Base-by-base conservation (phyloP, 2,888 invertebrate species). In the Gasteruption jaculator region DNA sequence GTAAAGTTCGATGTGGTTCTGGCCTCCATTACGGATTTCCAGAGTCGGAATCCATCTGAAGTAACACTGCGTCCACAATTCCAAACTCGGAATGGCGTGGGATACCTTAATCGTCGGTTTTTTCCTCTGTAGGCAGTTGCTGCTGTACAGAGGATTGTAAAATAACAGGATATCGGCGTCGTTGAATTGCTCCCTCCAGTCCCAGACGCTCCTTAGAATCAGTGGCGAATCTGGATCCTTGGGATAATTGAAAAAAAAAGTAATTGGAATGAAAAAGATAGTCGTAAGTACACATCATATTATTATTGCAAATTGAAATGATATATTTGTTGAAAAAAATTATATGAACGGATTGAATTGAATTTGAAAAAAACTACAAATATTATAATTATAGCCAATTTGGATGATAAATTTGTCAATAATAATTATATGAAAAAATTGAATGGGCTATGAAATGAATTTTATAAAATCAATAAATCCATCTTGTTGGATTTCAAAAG, bases 61-160 rank as follows among this genome's bases (percentile, higher is more conserved):
- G 73, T 91, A 94, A 73, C 91, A 92, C 69, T 89, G 90, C 43
- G 82, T 75, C 93, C 93, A 94, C 29, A 93, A 70, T 48, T 85
- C 82, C 53, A 86, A 66, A 40, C 75, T 75, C 4, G 79, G 70
- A 46, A 85, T 73, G 1, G 73, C 73, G 46, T 68, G 70, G 56
- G 76, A 63, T 3, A 82, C 82, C 50, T 72, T 68, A 25, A 80
- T 61, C 20, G 38, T 37, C 6, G 41, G 37, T 36, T 42, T 52
- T 12, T 47, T 45, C 10, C 19, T 30, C 18, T 34, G 19, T 10
- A n/a, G 6, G 18, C 37, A 37, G 4, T 30, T 49, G 4, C 50
- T 41, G 38, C 76, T 74, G 62, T 79, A 93, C 26, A 93, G 74
- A 0, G 93, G 92, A 70, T 93, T 94, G 61, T 82, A 82, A 68